Percentiles rank a stretch among this genome's conserved stretches.
phyloP scores from a whole-genome alignment of 1,140 invertebrate species.

The Branchinecta lindahli region DNA sequence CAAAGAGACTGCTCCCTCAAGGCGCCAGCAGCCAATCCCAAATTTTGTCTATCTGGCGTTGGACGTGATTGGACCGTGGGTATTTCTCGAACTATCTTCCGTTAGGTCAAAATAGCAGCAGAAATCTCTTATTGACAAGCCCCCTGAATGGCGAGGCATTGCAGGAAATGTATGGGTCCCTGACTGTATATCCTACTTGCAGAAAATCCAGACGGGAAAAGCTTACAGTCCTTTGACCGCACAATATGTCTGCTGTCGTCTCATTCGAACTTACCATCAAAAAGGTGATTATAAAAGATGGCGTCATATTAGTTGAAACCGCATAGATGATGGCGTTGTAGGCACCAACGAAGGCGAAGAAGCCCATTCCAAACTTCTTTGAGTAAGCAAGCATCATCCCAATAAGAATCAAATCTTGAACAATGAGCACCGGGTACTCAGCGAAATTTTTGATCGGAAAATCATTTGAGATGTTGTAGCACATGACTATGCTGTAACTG shows the following conservation, averaged over 20 bases:
- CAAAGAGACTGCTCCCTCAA: too few species aligned
- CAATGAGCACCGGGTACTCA: constrained; percentile 24
- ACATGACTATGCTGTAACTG: constrained; percentile 25
- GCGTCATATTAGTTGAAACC: constrained; percentile 20
- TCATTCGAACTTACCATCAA: constrained; percentile 21
- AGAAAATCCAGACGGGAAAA: not conserved
- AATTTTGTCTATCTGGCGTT: too few species aligned
- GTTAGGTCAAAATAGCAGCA: too few species aligned
- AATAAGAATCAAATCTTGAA: constrained; percentile 24
- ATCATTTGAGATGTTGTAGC: constrained; percentile 23
- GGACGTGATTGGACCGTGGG: too few species aligned
- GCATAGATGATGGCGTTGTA: constrained; percentile 23
- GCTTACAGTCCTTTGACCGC: constrained; percentile 3
- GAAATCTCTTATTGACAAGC: too few species aligned
- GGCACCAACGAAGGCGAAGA: constrained; percentile 20
- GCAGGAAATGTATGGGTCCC: too few species aligned
- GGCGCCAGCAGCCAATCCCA: too few species aligned
- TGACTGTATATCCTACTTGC: too few species aligned
- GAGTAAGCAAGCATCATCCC: constrained; percentile 21
- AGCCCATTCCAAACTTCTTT: constrained; percentile 17
- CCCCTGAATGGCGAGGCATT: too few species aligned
- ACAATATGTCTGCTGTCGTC: constrained; percentile 6
- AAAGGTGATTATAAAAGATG: constrained; percentile 19
- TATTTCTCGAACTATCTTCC: too few species aligned
- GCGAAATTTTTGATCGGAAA: constrained; percentile 22